Evolutionary conservation across 2,888 invertebrate species (phyloP), one percentile per base, ranked within the genome.

Genomic region (Drosophila falleni): DNA sequence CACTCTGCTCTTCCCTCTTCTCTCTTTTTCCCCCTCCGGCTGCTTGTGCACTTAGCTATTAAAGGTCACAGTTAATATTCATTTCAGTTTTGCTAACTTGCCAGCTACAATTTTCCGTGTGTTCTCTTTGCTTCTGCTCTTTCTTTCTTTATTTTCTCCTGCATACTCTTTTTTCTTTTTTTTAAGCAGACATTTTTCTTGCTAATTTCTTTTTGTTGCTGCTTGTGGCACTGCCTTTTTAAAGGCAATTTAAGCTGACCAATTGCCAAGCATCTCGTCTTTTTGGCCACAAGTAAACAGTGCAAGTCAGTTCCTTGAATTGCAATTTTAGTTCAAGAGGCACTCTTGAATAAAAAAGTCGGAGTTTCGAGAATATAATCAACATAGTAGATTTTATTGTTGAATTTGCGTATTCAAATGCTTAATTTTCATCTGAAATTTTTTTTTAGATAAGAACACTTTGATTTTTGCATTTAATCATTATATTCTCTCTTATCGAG

Each of bases 31-130:
- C n/a, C n/a, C 19, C 23, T 13, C 19, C 11, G 35, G 39, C 64
- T 55, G 47, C 46, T 54, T 56, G 46, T 75, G 74, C 72, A 64
- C 80, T 87, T 73, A 66, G 75, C 84, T 71, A 75, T 81, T 81
- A 89, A 86, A 86, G 86, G 89, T 86, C 86, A 80, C 82, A 84
- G 89, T 89, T 89, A 86, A 86, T 86, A 87, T 86, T 86, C 85
- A 87, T 87, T 89, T 89, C 74, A 71, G 64, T 80, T 78, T 71
- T 69, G 55, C 77, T 61, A 81, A 78, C 73, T 78, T 78, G 66
- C 71, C 75, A 67, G 61, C 74, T 56, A 70, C 80, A 69, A 47
- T 59, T 76, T 67, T 70, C 26, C 60, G 46, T 64, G 49, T 61
- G 26, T 33, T 26, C 46, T 11, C 13, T 26, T 35, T 46, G 3